These are phyloP conservation scores for Scopus umbretta DNA, from an alignment of 2,113 vertebrate species.

Conservation along the genomic window DNA sequence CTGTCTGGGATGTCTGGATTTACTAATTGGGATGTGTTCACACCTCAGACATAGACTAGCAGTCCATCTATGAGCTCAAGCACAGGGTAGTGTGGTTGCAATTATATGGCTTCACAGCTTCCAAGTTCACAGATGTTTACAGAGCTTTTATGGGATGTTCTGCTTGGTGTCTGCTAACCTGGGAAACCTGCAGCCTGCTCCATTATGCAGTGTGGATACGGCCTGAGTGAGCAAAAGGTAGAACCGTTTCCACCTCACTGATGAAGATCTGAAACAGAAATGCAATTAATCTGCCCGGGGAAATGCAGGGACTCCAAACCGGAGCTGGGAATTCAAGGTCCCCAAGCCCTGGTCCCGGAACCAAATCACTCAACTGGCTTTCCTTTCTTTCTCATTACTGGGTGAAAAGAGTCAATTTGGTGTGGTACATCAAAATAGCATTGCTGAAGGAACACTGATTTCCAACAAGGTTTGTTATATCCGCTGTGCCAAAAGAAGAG, in stretches of 20 bases:
- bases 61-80: neutral
- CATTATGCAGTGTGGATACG: neutral
- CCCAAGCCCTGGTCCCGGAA: neutral
- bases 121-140: neutral
- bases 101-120: neutral
- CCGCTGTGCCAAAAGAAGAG: neutral
- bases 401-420: neutral
- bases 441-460: neutral
- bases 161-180: neutral
- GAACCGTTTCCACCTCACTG: neutral
- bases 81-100: neutral
- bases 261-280: neutral
- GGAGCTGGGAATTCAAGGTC: neutral
- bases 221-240: neutral
- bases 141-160: neutral
- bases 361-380: rapidly evolving
- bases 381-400: neutral
- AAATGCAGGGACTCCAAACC: neutral
- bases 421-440: neutral
- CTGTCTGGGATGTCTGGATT: no score
- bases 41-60: neutral
- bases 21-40: neutral
- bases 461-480: neutral
- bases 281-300: neutral
- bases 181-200: neutral